Percentiles rank a stretch among this genome's conserved stretches.
Conservation (phyloP, 1,140 invertebrate genomes). For the Camponotus pennsylvanicus region DNA sequence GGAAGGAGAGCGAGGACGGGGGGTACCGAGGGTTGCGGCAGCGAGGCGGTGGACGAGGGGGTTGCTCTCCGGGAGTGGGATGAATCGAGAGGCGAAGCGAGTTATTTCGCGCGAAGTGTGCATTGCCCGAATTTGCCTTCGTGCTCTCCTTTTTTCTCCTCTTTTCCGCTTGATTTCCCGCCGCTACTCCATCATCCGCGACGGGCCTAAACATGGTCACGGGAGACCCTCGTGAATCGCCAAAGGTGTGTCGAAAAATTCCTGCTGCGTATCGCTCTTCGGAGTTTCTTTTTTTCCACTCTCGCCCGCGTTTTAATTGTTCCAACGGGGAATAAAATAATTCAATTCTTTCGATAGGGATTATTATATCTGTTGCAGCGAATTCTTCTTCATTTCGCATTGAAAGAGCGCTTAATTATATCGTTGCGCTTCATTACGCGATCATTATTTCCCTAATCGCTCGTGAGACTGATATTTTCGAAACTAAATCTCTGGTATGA, state of each 20-base stretch:
- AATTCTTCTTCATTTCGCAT: conserved; percentile 35
- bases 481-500: not conserved
- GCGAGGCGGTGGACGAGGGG: conserved; percentile 56
- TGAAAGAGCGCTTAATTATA: conserved; percentile 9
- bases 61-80: conserved; percentile 64
- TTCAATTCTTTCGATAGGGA: conserved; percentile 38
- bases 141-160: conserved; percentile 25
- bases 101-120: conserved; percentile 76
- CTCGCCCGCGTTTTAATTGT: conserved; percentile 1
- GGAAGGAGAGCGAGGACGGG: conserved; percentile 25
- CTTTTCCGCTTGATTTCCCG: conserved; percentile 42
- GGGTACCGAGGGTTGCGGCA: conserved; percentile 62
- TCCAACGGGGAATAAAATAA: conserved; percentile 41
- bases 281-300: not conserved
- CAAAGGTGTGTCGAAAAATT: conserved; percentile 25
- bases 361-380: conserved; percentile 27
- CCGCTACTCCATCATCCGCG: conserved; percentile 23
- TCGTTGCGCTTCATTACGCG: conserved; percentile 15
- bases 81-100: conserved; percentile 73
- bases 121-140: conserved; percentile 73
- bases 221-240: not conserved
- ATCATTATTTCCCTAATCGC: conserved; percentile 28
- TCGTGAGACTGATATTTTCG: conserved; percentile 4
- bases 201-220: conserved; percentile 47
- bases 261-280: not conserved